Conservation (phyloP, 2,888 invertebrate species). For the Augochlorella aurata region DNA sequence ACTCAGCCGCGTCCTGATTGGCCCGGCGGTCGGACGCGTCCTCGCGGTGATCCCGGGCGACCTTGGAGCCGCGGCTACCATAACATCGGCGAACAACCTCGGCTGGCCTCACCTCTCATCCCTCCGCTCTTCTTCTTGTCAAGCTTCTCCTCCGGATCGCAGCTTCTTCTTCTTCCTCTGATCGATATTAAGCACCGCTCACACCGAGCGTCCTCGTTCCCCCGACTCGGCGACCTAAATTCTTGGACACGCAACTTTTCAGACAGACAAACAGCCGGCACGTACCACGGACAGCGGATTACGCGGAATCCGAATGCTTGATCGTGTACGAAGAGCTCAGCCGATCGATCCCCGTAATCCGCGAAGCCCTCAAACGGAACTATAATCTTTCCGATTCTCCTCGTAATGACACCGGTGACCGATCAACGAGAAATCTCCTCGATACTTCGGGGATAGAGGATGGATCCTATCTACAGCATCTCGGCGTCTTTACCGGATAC, state of each 20-base stretch:
- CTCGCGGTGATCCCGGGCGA: slow-evolving; percentile 73
- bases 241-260: not conserved
- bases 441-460: not conserved
- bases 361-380: slow-evolving; percentile 34
- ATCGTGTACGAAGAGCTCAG: slow-evolving; percentile 20
- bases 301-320: slow-evolving; percentile 21
- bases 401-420: too few relatives aligned
- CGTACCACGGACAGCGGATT: not conserved
- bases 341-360: slow-evolving; percentile 46
- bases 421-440: not conserved
- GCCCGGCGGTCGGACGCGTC: slow-evolving; percentile 63
- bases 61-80: slow-evolving; percentile 71
- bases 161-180: slow-evolving; percentile 17
- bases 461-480: too few relatives aligned
- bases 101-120: slow-evolving; percentile 61
- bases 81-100: slow-evolving; percentile 72
- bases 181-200: slow-evolving; percentile 57
- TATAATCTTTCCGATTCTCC: not conserved
- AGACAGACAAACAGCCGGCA: not conserved
- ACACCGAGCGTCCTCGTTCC: slow-evolving; percentile 36
- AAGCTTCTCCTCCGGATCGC: slow-evolving; percentile 41
- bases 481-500: too few relatives aligned
- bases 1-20: slow-evolving; percentile 55
- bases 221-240: not conserved
- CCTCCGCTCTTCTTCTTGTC: slow-evolving; percentile 55